phyloP scores from a whole-genome alignment of 2,113 vertebrate species.

The Prunella fulvescens region DNA sequence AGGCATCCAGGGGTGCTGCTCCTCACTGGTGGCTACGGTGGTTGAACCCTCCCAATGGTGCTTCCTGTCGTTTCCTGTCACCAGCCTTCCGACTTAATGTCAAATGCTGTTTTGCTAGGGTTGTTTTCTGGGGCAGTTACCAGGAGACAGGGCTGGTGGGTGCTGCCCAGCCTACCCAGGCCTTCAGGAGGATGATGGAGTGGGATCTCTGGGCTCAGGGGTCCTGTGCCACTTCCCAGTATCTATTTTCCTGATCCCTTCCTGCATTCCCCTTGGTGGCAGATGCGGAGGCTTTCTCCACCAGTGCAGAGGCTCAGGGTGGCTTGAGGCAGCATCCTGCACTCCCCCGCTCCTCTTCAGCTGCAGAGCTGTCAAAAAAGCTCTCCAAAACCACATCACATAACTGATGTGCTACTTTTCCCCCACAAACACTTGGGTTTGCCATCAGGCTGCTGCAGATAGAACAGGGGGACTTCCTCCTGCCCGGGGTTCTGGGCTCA shows the following conservation, averaged over 20 bases:
- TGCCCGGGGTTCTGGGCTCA: not conserved
- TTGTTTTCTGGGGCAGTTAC: not conserved
- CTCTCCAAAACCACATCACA: not conserved
- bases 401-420: not conserved
- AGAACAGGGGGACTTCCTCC: not conserved
- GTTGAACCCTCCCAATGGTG: not conserved
- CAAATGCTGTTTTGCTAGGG: not conserved
- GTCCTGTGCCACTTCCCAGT: not conserved
- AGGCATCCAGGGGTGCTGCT: not conserved
- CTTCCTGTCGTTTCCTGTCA: not conserved
- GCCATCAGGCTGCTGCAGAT: not conserved
- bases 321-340: not conserved
- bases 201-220: rapidly evolving
- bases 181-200: not conserved
- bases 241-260: not conserved
- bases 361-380: not conserved
- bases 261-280: rapidly evolving
- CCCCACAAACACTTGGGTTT: not conserved
- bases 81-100: not conserved
- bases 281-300: rapidly evolving
- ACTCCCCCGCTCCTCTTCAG: not conserved
- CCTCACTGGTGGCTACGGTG: rapidly evolving
- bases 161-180: not conserved
- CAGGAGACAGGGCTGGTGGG: not conserved
- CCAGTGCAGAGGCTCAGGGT: not conserved